phyloP scores from a whole-genome alignment of 2,113 vertebrate genomes.

The Sminthopsis crassicaudata region DNA sequence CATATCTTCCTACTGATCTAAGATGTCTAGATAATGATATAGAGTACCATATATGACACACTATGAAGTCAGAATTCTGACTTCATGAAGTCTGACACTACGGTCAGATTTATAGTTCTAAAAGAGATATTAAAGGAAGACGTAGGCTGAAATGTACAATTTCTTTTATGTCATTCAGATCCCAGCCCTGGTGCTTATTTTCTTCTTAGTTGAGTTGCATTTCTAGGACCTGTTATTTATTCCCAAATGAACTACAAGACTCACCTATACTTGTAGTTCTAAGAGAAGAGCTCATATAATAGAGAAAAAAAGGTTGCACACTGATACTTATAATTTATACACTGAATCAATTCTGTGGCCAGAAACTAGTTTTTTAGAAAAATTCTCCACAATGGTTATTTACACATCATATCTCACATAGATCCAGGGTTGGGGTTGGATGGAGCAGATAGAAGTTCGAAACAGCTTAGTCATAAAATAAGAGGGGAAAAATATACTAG shows the following conservation, averaged over 20 bases:
- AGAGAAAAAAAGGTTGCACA: background rate
- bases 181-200: too few relatives aligned
- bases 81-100: background rate
- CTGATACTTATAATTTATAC: background rate
- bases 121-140: background rate
- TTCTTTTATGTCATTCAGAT: background rate
- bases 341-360: background rate
- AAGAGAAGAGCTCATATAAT: background rate
- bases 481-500: background rate
- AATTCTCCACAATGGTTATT: background rate
- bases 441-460: background rate
- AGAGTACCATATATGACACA: background rate
- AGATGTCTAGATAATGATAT: background rate
- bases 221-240: background rate
- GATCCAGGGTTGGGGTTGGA: conserved; percentile 1
- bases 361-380: background rate
- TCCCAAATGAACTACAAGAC: background rate
- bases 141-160: background rate
- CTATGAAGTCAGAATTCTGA: background rate
- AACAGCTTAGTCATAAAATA: background rate
- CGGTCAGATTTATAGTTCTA: background rate
- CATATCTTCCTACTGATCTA: background rate
- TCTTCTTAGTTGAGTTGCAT: background rate
- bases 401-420: background rate
- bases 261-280: background rate